A percentile compares a stretch with the other conserved stretches of the same genome.
Conservation (phyloP, 1,140 invertebrate species). For the Vollenhovia emeryi region DNA sequence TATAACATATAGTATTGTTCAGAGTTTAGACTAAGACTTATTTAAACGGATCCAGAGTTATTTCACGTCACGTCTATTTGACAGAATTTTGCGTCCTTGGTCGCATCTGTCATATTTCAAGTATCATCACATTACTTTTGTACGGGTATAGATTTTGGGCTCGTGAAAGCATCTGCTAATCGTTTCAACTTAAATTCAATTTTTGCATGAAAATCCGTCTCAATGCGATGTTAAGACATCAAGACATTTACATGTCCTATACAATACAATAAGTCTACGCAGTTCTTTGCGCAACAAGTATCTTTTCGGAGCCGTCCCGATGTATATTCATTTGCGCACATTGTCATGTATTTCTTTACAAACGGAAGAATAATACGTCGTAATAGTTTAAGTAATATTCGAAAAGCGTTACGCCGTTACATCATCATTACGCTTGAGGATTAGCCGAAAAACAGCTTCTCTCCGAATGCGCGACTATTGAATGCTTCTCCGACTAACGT, state of each 20-base stretch:
- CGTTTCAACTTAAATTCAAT: slow-evolving; percentile 63
- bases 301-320: not conserved
- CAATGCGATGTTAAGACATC: slow-evolving; percentile 33
- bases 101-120: not conserved
- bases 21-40: not conserved
- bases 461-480: not conserved
- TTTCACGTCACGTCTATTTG: not conserved
- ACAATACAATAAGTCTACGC: slow-evolving; percentile 6
- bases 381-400: not conserved
- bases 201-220: slow-evolving; percentile 32
- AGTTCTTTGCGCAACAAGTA: not conserved
- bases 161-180: not conserved
- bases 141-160: not conserved
- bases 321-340: slow-evolving; percentile 34
- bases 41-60: not conserved
- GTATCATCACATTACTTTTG: too few species aligned
- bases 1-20: not conserved
- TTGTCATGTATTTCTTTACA: slow-evolving; percentile 21
- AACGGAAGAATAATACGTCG: not conserved
- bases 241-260: not conserved
- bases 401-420: not conserved
- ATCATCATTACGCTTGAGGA: not conserved
- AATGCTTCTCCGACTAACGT: not conserved
- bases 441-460: slow-evolving; percentile 5
- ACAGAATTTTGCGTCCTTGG: not conserved